phyloP scores from a whole-genome alignment of 2,888 invertebrate genomes.

The Tenthredo mesomela region DNA sequence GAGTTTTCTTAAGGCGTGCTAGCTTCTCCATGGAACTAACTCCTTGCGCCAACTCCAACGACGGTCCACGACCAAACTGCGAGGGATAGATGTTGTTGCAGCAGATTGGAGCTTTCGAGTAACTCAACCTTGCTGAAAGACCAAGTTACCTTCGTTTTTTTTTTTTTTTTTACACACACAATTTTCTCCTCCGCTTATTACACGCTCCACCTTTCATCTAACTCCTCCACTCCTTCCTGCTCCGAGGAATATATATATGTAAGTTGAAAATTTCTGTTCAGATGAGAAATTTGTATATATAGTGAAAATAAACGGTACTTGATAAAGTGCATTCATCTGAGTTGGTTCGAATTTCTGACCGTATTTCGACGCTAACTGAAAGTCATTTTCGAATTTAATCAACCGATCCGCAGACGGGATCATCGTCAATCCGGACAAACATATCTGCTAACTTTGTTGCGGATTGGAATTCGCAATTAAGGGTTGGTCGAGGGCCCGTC shows the following conservation, averaged over 20 bases:
- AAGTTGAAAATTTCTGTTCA: neutral
- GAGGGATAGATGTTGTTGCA: constrained; percentile 52
- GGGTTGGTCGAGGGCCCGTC: constrained; percentile 23
- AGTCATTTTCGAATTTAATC: neutral
- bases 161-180: neutral
- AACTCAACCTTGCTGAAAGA: constrained; percentile 20
- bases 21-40: constrained; percentile 21
- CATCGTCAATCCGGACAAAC: neutral
- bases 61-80: constrained; percentile 3
- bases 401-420: neutral
- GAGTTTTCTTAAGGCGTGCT: constrained; percentile 72
- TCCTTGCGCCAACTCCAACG: constrained; percentile 18
- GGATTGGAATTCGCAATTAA: constrained; percentile 1
- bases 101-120: constrained; percentile 52
- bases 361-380: neutral
- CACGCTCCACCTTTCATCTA: neutral
- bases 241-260: neutral
- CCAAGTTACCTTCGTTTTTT: neutral
- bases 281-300: neutral
- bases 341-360: neutral
- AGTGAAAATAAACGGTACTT: neutral
- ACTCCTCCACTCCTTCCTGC: neutral
- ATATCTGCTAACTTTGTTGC: constrained; percentile 17
- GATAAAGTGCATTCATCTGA: neutral
- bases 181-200: constrained; percentile 17